These are phyloP conservation scores for Drosophila obscura DNA, from an alignment of 1,140 invertebrate genomes.

Conservation along the genomic window DNA sequence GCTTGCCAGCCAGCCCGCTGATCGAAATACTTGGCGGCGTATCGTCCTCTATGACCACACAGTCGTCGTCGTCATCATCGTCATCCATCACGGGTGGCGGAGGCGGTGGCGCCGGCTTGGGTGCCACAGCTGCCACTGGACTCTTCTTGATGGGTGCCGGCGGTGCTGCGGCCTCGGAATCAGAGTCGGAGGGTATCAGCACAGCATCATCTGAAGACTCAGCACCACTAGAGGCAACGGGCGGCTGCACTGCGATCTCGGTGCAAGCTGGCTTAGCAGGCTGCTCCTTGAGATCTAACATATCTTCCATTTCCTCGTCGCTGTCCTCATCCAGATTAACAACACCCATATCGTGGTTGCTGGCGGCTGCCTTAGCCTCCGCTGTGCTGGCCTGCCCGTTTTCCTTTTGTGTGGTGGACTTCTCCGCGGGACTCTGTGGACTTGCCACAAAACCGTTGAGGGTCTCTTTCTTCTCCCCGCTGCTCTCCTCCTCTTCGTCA, in stretches of 20 bases:
- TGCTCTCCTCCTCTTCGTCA: slow-evolving; percentile 5
- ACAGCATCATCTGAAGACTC: slow-evolving; percentile 79
- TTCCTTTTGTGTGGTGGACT: slow-evolving; percentile 48
- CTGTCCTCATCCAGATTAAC: slow-evolving; percentile 79
- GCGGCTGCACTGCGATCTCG: slow-evolving; percentile 17
- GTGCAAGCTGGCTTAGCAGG: slow-evolving; percentile 19
- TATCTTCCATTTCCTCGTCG: slow-evolving; percentile 68
- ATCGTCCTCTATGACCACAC: slow-evolving; percentile 87
- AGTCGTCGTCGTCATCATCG: slow-evolving; percentile 86
- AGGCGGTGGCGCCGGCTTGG: slow-evolving; percentile 46
- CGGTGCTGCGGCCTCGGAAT: slow-evolving; percentile 57
- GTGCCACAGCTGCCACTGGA: slow-evolving; percentile 29
- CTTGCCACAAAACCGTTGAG: slow-evolving; percentile 57
- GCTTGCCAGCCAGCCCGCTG: slow-evolving; percentile 54
- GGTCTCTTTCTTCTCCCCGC: slow-evolving; percentile 27
- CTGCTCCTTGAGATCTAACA: slow-evolving; percentile 18
- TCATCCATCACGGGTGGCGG: slow-evolving; percentile 45
- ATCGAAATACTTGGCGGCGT: slow-evolving; percentile 73
- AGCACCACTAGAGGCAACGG: slow-evolving; percentile 33
- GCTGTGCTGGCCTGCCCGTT: slow-evolving; percentile 63
- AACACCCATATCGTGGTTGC: slow-evolving; percentile 24
- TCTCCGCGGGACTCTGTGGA: slow-evolving; percentile 15
- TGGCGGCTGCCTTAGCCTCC: slow-evolving; percentile 37
- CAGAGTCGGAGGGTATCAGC: slow-evolving; percentile 76
- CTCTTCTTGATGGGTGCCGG: slow-evolving; percentile 38